Conservation (phyloP, 2,113 vertebrate genomes). For the Turnix velox region DNA sequence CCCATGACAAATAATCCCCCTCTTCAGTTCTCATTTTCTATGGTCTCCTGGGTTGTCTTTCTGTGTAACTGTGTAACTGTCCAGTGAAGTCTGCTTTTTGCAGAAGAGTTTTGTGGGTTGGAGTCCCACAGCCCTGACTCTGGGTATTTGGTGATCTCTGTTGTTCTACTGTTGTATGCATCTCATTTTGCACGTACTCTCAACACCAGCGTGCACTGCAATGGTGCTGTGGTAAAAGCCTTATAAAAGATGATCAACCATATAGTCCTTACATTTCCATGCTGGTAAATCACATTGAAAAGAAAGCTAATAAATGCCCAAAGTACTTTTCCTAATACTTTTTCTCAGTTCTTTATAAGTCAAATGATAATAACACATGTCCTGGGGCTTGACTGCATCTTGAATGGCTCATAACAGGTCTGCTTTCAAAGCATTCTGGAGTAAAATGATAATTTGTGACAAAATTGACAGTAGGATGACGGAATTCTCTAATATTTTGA, state of each 20-base stretch:
- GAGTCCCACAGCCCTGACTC: neutral
- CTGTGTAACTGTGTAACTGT: neutral
- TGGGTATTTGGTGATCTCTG: neutral
- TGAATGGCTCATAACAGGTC: neutral
- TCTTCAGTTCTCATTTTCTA: neutral
- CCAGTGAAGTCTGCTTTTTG: neutral
- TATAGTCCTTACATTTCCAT: neutral
- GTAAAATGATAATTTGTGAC: neutral
- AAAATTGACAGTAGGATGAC: rapidly evolving
- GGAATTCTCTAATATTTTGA: neutral
- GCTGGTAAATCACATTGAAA: neutral
- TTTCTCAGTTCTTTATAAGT: neutral
- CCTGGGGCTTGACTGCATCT: neutral
- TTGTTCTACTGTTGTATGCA: neutral
- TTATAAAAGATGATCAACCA: neutral
- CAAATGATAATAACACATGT: neutral
- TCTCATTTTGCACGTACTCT: neutral
- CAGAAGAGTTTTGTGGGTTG: neutral
- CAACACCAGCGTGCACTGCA: neutral
- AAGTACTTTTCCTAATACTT: neutral
- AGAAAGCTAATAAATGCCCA: no score
- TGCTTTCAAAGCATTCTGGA: neutral
- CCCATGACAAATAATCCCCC: neutral
- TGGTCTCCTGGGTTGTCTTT: neutral
- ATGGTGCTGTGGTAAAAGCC: neutral